Percentiles rank a stretch among this genome's conserved stretches.
phyloP scores from a whole-genome alignment of 92 coral and sea anemone species.

The Heteractis magnifica region DNA sequence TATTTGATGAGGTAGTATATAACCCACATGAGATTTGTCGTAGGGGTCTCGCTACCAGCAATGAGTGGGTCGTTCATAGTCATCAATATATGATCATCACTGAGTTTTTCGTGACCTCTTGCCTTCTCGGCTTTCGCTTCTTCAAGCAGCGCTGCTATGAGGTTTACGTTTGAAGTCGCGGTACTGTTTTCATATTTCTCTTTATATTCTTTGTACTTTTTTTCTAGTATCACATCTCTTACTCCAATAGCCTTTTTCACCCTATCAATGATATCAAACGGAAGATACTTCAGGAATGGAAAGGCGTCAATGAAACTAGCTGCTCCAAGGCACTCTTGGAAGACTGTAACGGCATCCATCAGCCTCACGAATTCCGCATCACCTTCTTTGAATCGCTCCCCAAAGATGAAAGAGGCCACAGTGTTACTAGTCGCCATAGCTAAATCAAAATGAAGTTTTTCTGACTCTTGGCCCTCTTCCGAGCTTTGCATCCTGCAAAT shows the following conservation, averaged over 20 bases:
- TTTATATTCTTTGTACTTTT: constrained; percentile 66
- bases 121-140: background rate
- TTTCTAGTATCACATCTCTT: constrained; percentile 66
- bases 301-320: constrained; percentile 83
- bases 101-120: constrained; percentile 13
- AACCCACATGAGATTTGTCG: constrained; percentile 60
- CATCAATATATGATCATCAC: constrained; percentile 59
- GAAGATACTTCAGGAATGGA: constrained; percentile 67
- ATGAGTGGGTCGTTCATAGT: constrained; percentile 63
- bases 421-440: constrained; percentile 65
- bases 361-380: constrained; percentile 63
- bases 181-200: constrained; percentile 25
- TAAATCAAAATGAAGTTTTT: constrained; percentile 31
- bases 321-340: constrained; percentile 71
- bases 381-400: constrained; percentile 49
- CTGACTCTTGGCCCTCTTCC: constrained; percentile 8
- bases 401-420: constrained; percentile 60
- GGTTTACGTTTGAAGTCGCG: background rate
- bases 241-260: constrained; percentile 35
- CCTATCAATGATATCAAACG: constrained; percentile 51
- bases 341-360: constrained; percentile 48
- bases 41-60: constrained; percentile 77
- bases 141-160: background rate
- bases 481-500: constrained; percentile 37
- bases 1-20: constrained; percentile 56